Evolutionary conservation across 2,113 vertebrate genomes (phyloP), one percentile per base, ranked within the genome.

Genomic region (Myotis brandtii): DNA sequence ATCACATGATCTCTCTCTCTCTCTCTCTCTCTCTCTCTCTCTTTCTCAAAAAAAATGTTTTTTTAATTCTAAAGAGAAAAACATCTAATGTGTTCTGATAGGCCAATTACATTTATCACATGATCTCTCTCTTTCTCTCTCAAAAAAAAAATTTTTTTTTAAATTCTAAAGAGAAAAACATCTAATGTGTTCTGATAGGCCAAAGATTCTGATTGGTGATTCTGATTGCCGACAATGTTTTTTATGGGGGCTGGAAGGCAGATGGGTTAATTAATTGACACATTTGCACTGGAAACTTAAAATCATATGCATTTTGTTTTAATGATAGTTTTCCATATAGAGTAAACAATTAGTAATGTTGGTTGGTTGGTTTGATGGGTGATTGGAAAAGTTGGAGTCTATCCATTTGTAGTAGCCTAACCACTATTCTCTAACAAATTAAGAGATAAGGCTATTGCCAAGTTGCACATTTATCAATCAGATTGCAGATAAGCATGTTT

Each of bases 291-390:
- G 17, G 54, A 23, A 86, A 30, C 10, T 80, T 54, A 83, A 86
- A 95, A 72, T 86, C 12, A 69, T 9, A 43, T 67, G 37, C n/a
- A 59, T 91, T 84, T 90, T 75, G 34, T 79, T 93, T 77, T 70
- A 69, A 76, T 79, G 27, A 18, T 27, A 82, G 67, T 83, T 95
- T 70, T 86, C 54, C 50, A 50, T 43, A 59, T 13, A 34, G 20
- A 94, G 69, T 56, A 70, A 91, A 16, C 21, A 77, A 18, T 34
- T 79, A 11, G 37, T 59, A 46, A 66, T n/a, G 37, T 54, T 79
- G 80, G 27, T n/a, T 77, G 80, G 21, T 37, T 76, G 34, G 46
- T 21, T 32, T n/a, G 25, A 30, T 23, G 32, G 23, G 25, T 83
- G 32, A 18, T 67, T 84, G 81, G 25, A 52, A 75, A 90, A 54